phyloP scores from a whole-genome alignment of 2,797 vertebrate genomes.

The Xiphorhynchus erythropygius region DNA sequence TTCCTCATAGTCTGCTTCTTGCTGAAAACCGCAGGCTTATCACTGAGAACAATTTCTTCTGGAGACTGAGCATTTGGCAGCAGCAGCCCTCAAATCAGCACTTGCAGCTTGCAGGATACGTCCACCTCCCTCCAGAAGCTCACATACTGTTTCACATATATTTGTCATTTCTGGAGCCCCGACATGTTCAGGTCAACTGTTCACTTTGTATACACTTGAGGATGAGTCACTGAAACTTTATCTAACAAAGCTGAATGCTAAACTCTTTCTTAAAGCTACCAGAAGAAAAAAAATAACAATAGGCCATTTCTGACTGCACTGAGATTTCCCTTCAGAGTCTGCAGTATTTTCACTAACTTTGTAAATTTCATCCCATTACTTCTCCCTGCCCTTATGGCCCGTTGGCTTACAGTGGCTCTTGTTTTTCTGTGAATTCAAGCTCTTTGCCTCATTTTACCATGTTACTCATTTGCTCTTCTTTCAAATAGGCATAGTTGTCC shows the following conservation, averaged over 20 bases:
- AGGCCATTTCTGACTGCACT: background rate
- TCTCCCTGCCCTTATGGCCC: background rate
- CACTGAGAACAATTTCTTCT: background rate
- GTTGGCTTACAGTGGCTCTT: background rate
- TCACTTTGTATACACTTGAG: background rate
- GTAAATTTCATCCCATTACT: background rate
- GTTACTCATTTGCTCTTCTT: background rate
- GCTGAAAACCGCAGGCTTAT: background rate
- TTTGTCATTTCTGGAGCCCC: background rate
- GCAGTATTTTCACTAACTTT: background rate
- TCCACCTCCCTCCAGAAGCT: background rate
- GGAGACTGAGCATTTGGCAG: background rate
- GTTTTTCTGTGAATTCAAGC: background rate
- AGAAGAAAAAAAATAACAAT: background rate
- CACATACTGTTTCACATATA: fast-evolving
- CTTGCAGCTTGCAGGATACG: background rate
- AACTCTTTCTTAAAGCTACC: background rate
- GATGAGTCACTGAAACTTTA: background rate
- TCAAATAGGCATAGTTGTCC: background rate
- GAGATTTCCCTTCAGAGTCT: background rate
- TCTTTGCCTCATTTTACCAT: background rate
- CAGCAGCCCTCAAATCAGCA: background rate
- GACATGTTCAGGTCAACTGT: background rate
- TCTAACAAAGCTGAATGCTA: background rate
- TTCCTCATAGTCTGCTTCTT: background rate